phyloP scores from a whole-genome alignment of 2,888 invertebrate species.

The Harmothoe impar region DNA sequence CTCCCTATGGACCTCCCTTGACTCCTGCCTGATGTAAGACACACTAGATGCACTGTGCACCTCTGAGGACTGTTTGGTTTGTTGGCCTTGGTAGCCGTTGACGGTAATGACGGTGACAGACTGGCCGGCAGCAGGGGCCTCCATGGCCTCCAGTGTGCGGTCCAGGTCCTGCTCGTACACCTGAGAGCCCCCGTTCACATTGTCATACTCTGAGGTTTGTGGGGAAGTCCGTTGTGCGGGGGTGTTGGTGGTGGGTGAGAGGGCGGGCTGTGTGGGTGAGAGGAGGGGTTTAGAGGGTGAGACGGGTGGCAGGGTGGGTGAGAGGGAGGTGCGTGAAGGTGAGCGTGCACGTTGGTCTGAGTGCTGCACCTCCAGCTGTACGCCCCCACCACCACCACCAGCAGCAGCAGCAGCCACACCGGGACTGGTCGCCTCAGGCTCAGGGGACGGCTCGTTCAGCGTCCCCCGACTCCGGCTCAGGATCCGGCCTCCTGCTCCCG shows the following conservation, averaged over 20 bases:
- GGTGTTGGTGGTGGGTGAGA: neutral
- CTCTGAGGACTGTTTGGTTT: neutral
- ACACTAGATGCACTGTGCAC: neutral
- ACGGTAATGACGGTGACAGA: neutral
- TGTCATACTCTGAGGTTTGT: conserved; percentile 33
- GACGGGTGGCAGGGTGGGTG: conserved; percentile 17
- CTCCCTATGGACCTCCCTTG: neutral
- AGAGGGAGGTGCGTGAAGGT: neutral
- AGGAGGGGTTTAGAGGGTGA: neutral
- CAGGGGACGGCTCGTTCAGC: conserved; percentile 50
- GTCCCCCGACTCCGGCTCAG: neutral
- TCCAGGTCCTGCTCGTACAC: conserved; percentile 3
- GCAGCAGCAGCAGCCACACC: neutral
- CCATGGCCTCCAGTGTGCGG: neutral
- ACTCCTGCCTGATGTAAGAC: neutral
- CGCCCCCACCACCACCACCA: neutral
- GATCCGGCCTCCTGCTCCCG: neutral
- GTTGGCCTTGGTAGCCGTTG: neutral
- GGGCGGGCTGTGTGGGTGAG: neutral
- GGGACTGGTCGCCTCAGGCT: conserved; percentile 15
- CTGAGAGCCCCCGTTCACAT: neutral
- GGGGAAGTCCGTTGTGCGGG: conserved; percentile 12
- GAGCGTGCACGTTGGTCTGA: neutral
- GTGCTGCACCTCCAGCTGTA: conserved; percentile 18
- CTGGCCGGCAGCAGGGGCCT: neutral